phyloP scores from a whole-genome alignment of 2,113 vertebrate species.

The Choloepus hoffmanni region DNA sequence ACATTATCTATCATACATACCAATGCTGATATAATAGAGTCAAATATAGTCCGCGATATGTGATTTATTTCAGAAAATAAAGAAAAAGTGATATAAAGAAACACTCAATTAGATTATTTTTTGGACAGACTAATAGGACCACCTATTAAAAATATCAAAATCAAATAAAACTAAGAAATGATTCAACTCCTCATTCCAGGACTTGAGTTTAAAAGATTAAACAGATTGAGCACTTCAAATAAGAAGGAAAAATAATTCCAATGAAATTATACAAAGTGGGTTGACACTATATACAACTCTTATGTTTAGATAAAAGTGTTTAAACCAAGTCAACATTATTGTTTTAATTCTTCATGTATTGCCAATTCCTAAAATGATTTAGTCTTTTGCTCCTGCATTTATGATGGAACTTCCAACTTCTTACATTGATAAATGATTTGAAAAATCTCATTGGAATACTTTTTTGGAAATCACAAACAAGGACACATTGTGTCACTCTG shows the following conservation, averaged over 20 bases:
- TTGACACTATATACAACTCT: neutral
- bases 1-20: neutral
- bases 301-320: neutral
- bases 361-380: conserved; percentile 7
- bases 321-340: neutral
- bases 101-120: neutral
- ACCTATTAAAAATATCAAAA: neutral
- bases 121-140: neutral
- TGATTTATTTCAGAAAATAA: conserved; percentile 55
- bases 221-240: neutral
- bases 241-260: conserved; percentile 41
- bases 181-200: neutral
- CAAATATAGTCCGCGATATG: neutral
- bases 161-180: conserved; percentile 52
- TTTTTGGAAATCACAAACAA: conserved; percentile 41
- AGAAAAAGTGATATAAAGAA: neutral
- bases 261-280: neutral
- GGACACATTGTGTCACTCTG: conserved; percentile 8
- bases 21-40: neutral
- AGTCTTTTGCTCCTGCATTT: conserved; percentile 31
- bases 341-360: neutral
- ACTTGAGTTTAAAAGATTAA: conserved; percentile 56
- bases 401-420: neutral
- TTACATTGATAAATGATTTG: neutral
- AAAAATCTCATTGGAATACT: conserved; percentile 22